Percentiles rank a stretch among this genome's conserved stretches.
Evolutionary conservation across 1,140 invertebrate species (phyloP).

Genomic region (Nixonia krombeini): DNA sequence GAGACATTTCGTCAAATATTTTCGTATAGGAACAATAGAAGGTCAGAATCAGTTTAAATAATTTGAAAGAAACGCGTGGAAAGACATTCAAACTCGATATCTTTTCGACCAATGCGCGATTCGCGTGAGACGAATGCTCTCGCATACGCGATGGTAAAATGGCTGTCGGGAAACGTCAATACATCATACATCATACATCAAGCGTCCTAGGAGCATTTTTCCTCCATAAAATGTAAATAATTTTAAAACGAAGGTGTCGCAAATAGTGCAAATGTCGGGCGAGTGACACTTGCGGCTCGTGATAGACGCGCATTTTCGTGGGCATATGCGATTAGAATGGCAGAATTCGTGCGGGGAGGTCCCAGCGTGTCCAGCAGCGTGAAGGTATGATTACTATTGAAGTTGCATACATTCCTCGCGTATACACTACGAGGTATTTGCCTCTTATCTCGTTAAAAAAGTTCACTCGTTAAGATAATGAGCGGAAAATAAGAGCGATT

Average conservation of each 20-base stretch:
- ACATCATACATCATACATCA: constrained; percentile 66
- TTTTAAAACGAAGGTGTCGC: constrained; percentile 15
- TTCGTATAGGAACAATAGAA: too few species aligned
- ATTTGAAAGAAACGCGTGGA: too few species aligned
- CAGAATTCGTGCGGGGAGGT: constrained; percentile 74
- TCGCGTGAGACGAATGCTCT: too few species aligned
- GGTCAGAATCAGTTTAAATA: too few species aligned
- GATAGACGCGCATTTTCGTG: constrained; percentile 32
- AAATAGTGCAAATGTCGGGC: constrained; percentile 49
- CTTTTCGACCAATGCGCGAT: too few species aligned
- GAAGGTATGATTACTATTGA: constrained; percentile 63
- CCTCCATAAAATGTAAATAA: constrained; percentile 54
- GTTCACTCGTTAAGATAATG: constrained; percentile 4
- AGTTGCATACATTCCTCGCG: background rate
- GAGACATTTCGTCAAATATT: too few species aligned
- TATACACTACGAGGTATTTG: background rate
- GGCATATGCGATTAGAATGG: constrained; percentile 66
- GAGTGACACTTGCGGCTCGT: constrained; percentile 35
- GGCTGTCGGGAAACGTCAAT: constrained; percentile 68
- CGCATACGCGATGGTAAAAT: constrained; percentile 52
- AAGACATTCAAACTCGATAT: too few species aligned
- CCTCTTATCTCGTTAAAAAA: constrained; percentile 14
- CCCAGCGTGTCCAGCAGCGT: constrained; percentile 70
- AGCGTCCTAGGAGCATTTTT: constrained; percentile 50
- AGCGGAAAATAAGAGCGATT: constrained; percentile 3